Conservation (phyloP, 2,113 vertebrate genomes). For the Beaufortia kweichowensis region DNA sequence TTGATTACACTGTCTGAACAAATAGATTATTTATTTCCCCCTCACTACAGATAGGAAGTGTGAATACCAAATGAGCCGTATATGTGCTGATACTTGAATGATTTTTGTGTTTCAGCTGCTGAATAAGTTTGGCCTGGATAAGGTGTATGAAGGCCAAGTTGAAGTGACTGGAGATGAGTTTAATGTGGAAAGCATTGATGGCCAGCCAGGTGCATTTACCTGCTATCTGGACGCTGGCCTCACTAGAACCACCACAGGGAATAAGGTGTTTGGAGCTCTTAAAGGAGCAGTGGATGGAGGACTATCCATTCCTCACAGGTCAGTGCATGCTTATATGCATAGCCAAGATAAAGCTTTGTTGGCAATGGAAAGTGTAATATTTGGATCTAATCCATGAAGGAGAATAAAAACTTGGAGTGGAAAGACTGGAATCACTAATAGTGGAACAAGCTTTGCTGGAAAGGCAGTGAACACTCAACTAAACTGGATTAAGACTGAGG, state of each 20-base stretch:
- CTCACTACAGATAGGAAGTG: too few species aligned
- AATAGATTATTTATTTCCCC: too few species aligned
- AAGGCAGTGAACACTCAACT: too few species aligned
- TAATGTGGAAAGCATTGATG: slow-evolving; percentile 97
- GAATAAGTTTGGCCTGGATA: slow-evolving; percentile 96
- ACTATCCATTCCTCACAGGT: slow-evolving; percentile 98
- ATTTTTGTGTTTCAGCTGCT: slow-evolving; percentile 77
- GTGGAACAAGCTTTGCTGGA: too few species aligned
- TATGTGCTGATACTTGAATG: too few species aligned
- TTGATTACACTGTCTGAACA: too few species aligned
- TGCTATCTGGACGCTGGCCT: slow-evolving; percentile 98
- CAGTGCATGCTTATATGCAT: slow-evolving; percentile 43
- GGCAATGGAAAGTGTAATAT: too few species aligned
- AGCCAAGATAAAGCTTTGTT: neutral
- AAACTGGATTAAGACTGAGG: too few species aligned
- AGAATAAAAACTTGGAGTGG: too few species aligned
- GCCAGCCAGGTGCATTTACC: slow-evolving; percentile 91
- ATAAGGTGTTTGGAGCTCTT: slow-evolving; percentile 97
- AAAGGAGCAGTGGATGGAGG: slow-evolving; percentile 98
- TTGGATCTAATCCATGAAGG: too few species aligned
- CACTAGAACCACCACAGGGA: slow-evolving; percentile 96
- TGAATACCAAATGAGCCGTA: too few species aligned
- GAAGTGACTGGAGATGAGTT: slow-evolving; percentile 97
- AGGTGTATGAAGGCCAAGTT: slow-evolving; percentile 95
- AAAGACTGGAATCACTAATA: too few species aligned